Evolutionary conservation across 2,888 invertebrate species (phyloP), one percentile per base, ranked within the genome.

Genomic region (Melolontha melolontha): DNA sequence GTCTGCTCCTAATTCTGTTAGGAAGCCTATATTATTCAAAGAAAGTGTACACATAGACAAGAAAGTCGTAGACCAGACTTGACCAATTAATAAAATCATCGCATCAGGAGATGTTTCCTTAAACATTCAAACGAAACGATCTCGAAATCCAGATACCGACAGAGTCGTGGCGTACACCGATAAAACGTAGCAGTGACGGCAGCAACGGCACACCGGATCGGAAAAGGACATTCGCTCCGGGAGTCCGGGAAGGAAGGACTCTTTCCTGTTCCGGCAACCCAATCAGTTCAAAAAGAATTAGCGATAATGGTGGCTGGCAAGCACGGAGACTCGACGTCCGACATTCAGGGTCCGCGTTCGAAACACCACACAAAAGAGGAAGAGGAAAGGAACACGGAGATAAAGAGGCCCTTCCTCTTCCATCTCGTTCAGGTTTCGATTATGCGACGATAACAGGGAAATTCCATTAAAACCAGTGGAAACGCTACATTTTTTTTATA

Each of bases 171-270:
- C 41, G 49, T 34, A 59, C 17, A 6, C 41, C 75, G 78, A 78
- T 78, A 78, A 77, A 75, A 77, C 75, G 75, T 73, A 73, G 27
- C 10, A 22, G n/a, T 22, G 50, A 75, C 14, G 40, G 34, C 47
- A 47, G 66, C 41, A 34, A 34, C 34, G 34, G 34, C 7, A 34
- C 39, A n/a, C 57, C 64, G 68, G 78, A 79, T 79, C 80, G 80
- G 80, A 80, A 81, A 79, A 79, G 82, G 81, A 80, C 82, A 81
- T 82, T 82, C 80, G 82, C 79, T 79, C 80, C 81, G 81, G 82
- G 80, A 82, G 81, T 82, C 82, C 82, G 81, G 82, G 82, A 82
- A 82, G 81, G 81, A 82, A 81, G 80, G 80, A 80, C 80, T 80
- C 79, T 80, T 82, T 82, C 82, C 82, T 81, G 78, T 82, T 82